Base-by-base conservation (phyloP, 2,888 invertebrate genomes). In the Tanypteryx hageni region DNA sequence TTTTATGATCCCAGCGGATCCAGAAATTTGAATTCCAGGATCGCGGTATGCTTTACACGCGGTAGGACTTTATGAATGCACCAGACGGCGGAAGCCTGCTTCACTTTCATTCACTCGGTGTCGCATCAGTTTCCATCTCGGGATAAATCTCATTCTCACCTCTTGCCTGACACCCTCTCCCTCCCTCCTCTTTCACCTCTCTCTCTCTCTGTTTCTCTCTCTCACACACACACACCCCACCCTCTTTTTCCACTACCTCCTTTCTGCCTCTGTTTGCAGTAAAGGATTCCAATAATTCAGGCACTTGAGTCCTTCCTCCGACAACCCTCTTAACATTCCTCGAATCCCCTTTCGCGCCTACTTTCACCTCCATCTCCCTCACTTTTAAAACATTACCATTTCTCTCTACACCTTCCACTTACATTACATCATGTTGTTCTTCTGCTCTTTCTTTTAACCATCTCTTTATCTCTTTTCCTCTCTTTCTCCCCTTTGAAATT, bases 81-180 rank as follows among this genome's bases (percentile, higher is more conserved):
- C n/a, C 89, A 89, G 89, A 89, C 89, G 64, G 64, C 44, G 61
- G 64, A 89, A 64, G 64, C 44, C 22, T 76, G 3, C 44, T 44
- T 44, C 76, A 76, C 44, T 44, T 76, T 76, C 76, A 76, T 76
- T 76, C 76, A 76, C 11, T 76, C 13, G 76, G 76, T 11, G 76
- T 27, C 76, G 27, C 76, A 76, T 1, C 22, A 8, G 27, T 27
- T 27, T 14, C 76, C 76, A 27, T 76, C 27, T 27, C 76, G 76
- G 11, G 27, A 76, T 76, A 27, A 76, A 76, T 76, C 76, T 76
- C 27, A 76, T 76, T 27, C 76, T 76, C 76, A 76, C 27, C 14
- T 76, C 68, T 68, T n/a, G 3, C 5, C 61, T 18, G 13, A 61
- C 61, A 18, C 8, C 76, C 3, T 27, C 27, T 22, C 76, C 27